Evolutionary conservation across 2,113 vertebrate species (phyloP), one percentile per base, ranked within the genome.

Genomic region (Axis porcinus): DNA sequence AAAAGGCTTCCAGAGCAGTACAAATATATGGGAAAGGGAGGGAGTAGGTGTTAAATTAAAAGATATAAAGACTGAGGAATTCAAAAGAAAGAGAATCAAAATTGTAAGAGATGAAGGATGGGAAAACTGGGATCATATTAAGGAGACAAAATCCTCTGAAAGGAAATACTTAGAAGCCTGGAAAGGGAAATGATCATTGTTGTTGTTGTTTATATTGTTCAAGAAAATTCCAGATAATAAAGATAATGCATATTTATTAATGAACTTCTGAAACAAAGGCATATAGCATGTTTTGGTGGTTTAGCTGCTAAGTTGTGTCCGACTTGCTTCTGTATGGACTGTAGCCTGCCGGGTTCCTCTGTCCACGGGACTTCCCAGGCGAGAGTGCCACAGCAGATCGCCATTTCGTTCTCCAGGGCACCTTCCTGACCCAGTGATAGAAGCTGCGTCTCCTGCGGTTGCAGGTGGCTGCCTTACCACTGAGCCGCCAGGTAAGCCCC

Each of bases 161-260:
- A 67, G 33, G 5, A 52, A 67, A 1, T 79, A 62, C 58, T 94
- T 82, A 86, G 47, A 54, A 91, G 19, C 11, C 33, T 64, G 15
- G 52, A 40, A 86, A 86, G 10, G 40, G 17, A 96, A 97, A 86
- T 33, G 4, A 86, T 55, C 5, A 2, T n/a, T 58, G 2, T n/a
- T 15, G 7, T 47, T 94, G 55, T 85, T 16, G 7, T 47, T 94
- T 52, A 60, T 57, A 13, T 33, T 45, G 13, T 93, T 62, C 57
- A 94, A 92, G 2, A 82, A 5, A 90, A 92, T 74, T 89, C 6
- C 36, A 94, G 62, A 89, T 78, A 92, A 93, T 52, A 36, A 94
- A 76, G 6, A 90, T 33, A 94, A 2, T 57, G 14, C 30, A 45
- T 45, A 57, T 74, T 82, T 50, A 90, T 67, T 14, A 2, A 43